Conservation (phyloP, 2,888 invertebrate species). For the Electrophaes corylata region DNA sequence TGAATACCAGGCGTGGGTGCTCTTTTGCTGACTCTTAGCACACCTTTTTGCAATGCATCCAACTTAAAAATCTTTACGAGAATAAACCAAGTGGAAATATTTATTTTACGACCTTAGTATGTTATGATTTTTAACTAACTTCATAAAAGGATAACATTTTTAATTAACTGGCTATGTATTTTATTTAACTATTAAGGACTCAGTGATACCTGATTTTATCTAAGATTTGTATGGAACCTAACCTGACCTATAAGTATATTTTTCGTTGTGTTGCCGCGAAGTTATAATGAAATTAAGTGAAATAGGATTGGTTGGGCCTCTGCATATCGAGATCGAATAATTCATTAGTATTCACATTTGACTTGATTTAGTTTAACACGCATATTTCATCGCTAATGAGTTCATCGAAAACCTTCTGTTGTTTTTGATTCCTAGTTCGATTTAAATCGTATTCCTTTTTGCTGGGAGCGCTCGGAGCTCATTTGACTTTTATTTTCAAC, state of each 20-base stretch:
- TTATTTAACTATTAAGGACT: too few relatives aligned
- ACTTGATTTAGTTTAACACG: constrained; percentile 51
- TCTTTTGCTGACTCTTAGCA: constrained; percentile 42
- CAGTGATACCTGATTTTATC: too few relatives aligned
- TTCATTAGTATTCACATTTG: constrained; percentile 46
- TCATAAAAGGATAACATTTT: neutral
- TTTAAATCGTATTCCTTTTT: constrained; percentile 50
- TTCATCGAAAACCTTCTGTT: constrained; percentile 44
- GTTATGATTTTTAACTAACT: constrained; percentile 38
- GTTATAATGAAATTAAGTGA: constrained; percentile 35
- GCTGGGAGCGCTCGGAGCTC: constrained; percentile 47
- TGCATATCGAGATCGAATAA: constrained; percentile 56
- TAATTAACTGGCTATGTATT: neutral
- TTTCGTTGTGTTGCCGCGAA: constrained; percentile 27
- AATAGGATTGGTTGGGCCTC: constrained; percentile 41
- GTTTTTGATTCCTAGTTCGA: constrained; percentile 49
- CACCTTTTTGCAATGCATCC: constrained; percentile 59
- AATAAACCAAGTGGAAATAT: constrained; percentile 60
- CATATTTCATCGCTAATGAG: constrained; percentile 60
- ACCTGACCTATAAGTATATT: constrained; percentile 25
- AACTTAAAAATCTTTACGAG: constrained; percentile 61
- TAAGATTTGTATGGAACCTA: too few relatives aligned
- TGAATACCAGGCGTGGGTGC: constrained; percentile 59
- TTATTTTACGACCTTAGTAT: constrained; percentile 50
- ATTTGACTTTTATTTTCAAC: constrained; percentile 62